Evolutionary conservation across 2,888 invertebrate species (phyloP), one percentile per base, ranked within the genome.

Genomic region (Drosophila prostipennis): DNA sequence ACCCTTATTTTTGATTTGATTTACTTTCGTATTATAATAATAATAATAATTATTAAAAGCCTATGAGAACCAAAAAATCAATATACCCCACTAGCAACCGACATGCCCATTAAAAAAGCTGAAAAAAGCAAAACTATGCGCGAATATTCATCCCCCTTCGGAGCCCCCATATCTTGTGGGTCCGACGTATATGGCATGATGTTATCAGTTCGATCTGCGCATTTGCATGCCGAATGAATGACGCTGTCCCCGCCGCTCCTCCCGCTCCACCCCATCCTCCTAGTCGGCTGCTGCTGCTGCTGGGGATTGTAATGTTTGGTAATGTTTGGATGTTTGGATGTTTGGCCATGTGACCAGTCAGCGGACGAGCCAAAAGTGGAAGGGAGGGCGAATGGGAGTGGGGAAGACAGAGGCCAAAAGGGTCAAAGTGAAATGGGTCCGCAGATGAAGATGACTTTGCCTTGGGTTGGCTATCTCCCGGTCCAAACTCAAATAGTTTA

Each of bases 151-250:
- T 43, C 64, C 43, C 64, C 36, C 37, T 8, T n/a, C 23, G 13
- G 8, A 26, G 3, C 26, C 45, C 46, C 40, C 53, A 1, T 3
- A 26, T 29, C 57, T 63, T 11, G 37, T 53, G 61, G 53, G 11
- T 14, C 16, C 32, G 46, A 52, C 80, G 55, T 75, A 69, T 80
- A 81, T 80, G 84, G 82, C 79, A 74, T 78, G 81, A 81, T 81
- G 79, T 84, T 82, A 82, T 82, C 82, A 82, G 84, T 82, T 84
- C 81, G 82, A 82, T 82, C 82, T 84, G 82, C 81, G 81, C 83
- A 81, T 81, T 81, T 81, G 81, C 81, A 81, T 81, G 81, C 83
- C 79, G 79, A 81, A 79, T 82, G 82, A 84, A 84, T 77, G 71
- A 80, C 67, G 68, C 48, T 58, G 58, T 51, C 19, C 16, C 40